Evolutionary conservation across 2,797 vertebrate genomes (phyloP).

Genomic region (Hypotaenidia okinawae): DNA sequence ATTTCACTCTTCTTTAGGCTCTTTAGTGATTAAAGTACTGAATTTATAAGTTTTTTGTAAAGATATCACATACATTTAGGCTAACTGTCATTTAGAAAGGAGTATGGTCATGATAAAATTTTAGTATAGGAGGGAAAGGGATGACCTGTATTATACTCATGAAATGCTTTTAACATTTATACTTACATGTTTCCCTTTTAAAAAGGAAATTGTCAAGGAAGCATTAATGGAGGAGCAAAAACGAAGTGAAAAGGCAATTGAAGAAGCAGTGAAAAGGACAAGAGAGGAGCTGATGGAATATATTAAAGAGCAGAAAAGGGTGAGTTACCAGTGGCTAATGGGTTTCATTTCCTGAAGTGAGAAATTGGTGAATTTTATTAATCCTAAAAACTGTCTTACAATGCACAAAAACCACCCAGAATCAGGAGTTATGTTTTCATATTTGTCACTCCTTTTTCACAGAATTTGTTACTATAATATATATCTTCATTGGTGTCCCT

Average conservation of each 20-base stretch:
- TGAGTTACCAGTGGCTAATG: constrained; percentile 60
- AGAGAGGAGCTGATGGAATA: constrained; percentile 80
- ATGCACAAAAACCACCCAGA: background rate
- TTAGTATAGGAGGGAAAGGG: background rate
- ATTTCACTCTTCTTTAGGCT: background rate
- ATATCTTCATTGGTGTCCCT: background rate
- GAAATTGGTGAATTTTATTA: background rate
- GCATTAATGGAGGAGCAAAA: constrained; percentile 77
- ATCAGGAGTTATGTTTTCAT: background rate
- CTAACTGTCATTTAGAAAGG: background rate
- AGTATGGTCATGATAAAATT: background rate
- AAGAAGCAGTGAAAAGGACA: constrained; percentile 76
- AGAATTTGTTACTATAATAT: background rate
- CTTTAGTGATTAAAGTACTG: background rate
- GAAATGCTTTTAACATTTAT: background rate
- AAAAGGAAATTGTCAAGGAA: constrained; percentile 76
- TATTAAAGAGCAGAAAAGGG: constrained; percentile 80
- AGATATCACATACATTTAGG: background rate
- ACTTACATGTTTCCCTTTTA: background rate
- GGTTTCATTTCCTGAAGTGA: background rate
- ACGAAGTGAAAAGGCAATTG: constrained; percentile 72
- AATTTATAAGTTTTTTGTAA: background rate
- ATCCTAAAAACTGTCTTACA: background rate
- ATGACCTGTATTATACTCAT: background rate
- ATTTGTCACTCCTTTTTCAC: background rate